phyloP scores from a whole-genome alignment of 1,140 invertebrate genomes.

The Panagrolaimus sp. region DNA sequence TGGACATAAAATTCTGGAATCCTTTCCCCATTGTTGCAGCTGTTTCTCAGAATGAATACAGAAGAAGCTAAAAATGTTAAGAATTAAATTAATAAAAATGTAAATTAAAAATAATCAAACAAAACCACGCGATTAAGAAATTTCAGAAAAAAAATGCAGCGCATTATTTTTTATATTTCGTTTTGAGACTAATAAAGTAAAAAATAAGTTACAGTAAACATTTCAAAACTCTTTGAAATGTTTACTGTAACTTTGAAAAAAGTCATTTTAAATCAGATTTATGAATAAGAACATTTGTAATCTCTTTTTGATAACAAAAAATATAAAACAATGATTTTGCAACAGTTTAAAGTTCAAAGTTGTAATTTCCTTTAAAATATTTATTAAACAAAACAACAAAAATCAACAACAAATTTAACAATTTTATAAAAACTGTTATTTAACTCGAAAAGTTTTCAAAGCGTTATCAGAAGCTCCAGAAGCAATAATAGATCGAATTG shows the following conservation, averaged over 20 bases:
- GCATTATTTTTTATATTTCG: no score
- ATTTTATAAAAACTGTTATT: background rate
- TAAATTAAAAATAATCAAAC: background rate
- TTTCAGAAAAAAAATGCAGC: no score
- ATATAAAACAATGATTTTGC: no score
- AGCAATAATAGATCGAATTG: constrained; percentile 74
- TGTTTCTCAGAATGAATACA: background rate
- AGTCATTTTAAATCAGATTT: no score
- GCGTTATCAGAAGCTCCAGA: constrained; percentile 90
- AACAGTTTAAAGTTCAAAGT: no score
- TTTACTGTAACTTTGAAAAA: no score
- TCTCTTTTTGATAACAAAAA: no score
- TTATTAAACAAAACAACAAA: constrained; percentile 22
- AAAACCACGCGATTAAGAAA: no score
- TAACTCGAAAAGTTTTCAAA: constrained; percentile 70
- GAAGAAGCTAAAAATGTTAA: constrained; percentile 12
- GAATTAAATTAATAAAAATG: background rate
- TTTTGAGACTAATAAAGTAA: no score
- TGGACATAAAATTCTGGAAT: constrained; percentile 99
- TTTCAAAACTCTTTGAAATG: no score
- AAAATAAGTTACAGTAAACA: no score
- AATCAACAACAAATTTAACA: constrained; percentile 14
- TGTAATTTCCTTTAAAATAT: background rate
- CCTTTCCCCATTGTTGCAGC: constrained; percentile 83
- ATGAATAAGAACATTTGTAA: no score